These are phyloP conservation scores for Botrylloides violaceus DNA, from an alignment of 23 tunicate genomes.

Conservation along the genomic window DNA sequence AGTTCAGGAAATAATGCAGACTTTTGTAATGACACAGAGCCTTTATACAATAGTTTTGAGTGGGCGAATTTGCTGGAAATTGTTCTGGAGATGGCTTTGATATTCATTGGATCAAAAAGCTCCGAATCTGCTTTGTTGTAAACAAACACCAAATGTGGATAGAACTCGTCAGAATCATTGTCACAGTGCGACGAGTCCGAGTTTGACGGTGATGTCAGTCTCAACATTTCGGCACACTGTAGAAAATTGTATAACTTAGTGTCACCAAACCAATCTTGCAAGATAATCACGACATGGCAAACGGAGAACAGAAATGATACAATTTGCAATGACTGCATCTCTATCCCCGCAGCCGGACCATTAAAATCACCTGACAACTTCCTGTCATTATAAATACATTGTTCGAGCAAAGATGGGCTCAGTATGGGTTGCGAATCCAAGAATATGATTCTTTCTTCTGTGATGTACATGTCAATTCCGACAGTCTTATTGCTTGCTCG, in stretches of 20 bases:
- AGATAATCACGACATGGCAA: conserved; percentile 90
- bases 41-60: conserved; percentile 49
- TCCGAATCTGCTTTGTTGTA: conserved; percentile 69
- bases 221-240: conserved; percentile 90
- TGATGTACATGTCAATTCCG: conserved; percentile 78
- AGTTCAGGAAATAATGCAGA: conserved; percentile 61
- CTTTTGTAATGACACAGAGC: conserved; percentile 43
- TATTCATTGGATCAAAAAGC: conserved; percentile 36
- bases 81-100: conserved; percentile 55
- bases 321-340: conserved; percentile 87
- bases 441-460: conserved; percentile 71
- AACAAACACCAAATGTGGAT: conserved; percentile 75
- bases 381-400: conserved; percentile 53
- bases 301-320: conserved; percentile 65
- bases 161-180: conserved; percentile 39
- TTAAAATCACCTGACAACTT: conserved; percentile 42
- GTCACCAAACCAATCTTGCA: conserved; percentile 93
- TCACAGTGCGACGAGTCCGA: conserved; percentile 31
- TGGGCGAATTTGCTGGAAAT: conserved; percentile 35
- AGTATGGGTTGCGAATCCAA: conserved; percentile 86
- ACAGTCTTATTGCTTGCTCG: conserved; percentile 86
- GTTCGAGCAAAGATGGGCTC: conserved; percentile 73
- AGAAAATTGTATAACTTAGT: conserved; percentile 50
- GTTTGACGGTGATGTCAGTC: conserved; percentile 48
- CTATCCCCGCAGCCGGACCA: conserved; percentile 47